Conservation (phyloP, 1,140 invertebrate genomes). For the Brachionus plicatilis region DNA sequence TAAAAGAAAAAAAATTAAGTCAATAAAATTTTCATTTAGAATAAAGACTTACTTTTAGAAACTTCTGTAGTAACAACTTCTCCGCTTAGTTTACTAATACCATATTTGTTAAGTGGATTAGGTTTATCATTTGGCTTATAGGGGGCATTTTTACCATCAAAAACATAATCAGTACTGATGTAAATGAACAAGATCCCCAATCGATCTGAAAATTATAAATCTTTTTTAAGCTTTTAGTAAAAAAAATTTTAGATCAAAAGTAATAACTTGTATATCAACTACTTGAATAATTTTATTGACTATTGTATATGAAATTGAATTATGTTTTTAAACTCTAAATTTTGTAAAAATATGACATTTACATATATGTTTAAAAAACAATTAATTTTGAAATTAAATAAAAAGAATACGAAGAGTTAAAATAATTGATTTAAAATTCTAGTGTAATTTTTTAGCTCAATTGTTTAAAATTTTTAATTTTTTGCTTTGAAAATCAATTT, state of each 20-base stretch:
- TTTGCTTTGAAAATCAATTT: too few relatives aligned
- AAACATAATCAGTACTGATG: constrained; percentile 63
- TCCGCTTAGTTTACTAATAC: constrained; percentile 58
- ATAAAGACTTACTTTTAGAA: constrained; percentile 8
- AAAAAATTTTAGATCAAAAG: not conserved
- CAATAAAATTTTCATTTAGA: not conserved
- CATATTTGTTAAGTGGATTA: constrained; percentile 61
- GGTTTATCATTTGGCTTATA: constrained; percentile 55
- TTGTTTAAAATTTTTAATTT: too few relatives aligned
- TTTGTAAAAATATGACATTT: too few relatives aligned
- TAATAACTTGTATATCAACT: not conserved
- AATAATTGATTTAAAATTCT: too few relatives aligned
- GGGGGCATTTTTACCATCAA: constrained; percentile 60
- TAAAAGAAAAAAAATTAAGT: not conserved
- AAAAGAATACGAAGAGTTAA: too few relatives aligned
- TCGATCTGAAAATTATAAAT: constrained; percentile 45
- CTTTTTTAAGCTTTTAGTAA: too few relatives aligned
- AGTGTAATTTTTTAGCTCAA: too few relatives aligned
- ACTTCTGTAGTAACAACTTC: constrained; percentile 52
- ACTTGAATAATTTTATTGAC: not conserved
- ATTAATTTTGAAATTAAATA: too few relatives aligned
- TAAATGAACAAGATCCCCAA: constrained; percentile 56
- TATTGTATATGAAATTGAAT: too few relatives aligned
- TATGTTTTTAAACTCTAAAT: too few relatives aligned
- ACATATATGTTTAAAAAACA: too few relatives aligned